Evolutionary conservation across 2,797 vertebrate genomes (phyloP).

Genomic region (Pelochelys cantorii): DNA sequence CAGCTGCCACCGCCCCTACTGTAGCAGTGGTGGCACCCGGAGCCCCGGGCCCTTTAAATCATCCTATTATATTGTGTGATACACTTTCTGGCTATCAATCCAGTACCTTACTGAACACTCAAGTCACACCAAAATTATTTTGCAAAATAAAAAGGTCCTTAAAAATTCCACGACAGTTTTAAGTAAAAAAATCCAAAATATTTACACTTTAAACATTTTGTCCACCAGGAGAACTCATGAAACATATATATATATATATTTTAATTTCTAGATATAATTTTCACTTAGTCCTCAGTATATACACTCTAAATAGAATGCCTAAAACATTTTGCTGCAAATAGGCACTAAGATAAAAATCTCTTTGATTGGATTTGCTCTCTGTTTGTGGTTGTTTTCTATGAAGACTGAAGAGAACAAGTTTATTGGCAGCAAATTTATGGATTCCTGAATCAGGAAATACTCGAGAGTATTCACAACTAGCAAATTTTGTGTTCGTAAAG

Average conservation of each 20-base stretch:
- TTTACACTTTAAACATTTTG: background rate
- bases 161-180: background rate
- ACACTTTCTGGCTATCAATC: background rate
- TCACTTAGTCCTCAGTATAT: background rate
- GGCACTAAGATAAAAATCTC: background rate
- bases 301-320: background rate
- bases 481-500: background rate
- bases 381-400: background rate
- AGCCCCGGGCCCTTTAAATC: no score
- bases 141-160: background rate
- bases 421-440: background rate
- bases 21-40: no score
- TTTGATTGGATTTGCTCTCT: background rate
- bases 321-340: background rate
- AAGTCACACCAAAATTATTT: background rate
- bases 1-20: no score
- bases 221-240: background rate
- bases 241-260: background rate
- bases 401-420: background rate
- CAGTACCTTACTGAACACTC: background rate
- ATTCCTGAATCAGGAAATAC: background rate
- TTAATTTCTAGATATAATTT: background rate
- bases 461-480: background rate
- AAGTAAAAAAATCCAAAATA: background rate
- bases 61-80: background rate